These are phyloP conservation scores for Deroplatys truncata DNA, from an alignment of 2,888 invertebrate species.

Conservation along the genomic window DNA sequence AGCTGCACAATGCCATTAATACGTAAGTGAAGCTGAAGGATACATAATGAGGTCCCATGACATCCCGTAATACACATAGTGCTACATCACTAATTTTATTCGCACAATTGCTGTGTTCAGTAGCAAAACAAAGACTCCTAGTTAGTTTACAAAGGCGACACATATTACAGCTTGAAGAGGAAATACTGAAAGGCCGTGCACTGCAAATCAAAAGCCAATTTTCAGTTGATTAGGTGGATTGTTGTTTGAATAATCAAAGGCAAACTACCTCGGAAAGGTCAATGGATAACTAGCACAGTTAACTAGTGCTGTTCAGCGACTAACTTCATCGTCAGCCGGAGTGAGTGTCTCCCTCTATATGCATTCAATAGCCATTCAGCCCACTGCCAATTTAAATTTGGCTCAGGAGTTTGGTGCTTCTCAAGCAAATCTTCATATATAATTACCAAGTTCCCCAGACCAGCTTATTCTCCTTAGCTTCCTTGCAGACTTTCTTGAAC, in stretches of 20 bases:
- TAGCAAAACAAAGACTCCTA: too few species aligned
- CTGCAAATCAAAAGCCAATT: background rate
- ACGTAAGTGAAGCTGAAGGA: too few species aligned
- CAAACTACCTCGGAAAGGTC: background rate
- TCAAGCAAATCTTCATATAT: background rate
- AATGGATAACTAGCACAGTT: background rate
- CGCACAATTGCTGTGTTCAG: too few species aligned
- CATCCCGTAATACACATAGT: too few species aligned
- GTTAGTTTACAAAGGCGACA: too few species aligned
- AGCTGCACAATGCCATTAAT: too few species aligned
- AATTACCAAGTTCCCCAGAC: background rate
- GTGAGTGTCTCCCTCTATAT: too few species aligned
- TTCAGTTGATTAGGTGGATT: background rate
- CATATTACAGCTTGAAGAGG: background rate
- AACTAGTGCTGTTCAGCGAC: too few species aligned
- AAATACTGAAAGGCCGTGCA: background rate
- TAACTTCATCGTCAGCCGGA: too few species aligned
- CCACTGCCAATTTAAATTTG: background rate
- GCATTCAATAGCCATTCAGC: background rate
- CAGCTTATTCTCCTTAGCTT: background rate
- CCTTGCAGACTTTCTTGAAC: background rate
- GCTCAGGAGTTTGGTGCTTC: background rate
- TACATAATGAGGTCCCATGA: too few species aligned
- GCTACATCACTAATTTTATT: too few species aligned
- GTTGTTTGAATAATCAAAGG: background rate